Evolutionary conservation across 2,113 vertebrate genomes (phyloP), one percentile per base, ranked within the genome.

Genomic region (Vombatus ursinus): DNA sequence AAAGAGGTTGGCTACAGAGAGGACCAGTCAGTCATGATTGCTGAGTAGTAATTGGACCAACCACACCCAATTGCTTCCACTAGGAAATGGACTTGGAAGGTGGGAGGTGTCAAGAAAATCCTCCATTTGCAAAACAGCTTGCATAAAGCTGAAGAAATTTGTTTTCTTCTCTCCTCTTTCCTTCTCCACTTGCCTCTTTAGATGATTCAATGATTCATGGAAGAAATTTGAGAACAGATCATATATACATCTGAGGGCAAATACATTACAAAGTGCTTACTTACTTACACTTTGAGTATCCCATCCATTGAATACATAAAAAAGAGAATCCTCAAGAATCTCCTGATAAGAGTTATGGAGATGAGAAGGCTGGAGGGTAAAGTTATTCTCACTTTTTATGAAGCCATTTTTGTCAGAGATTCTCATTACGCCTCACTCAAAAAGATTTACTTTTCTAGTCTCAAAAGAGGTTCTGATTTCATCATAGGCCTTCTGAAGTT

Each of bases 1-100:
- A 96, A 10, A 93, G 97, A 96, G 89, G 54, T 95, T 93, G 8
- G 31, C 95, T 93, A 93, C 94, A 52, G 96, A 96, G 95, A 37
- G 50, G 84, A 94, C 96, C 97, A 94, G 89, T 94, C 7, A 6
- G 44, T 52, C 91, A 95, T 6, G 28, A 93, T 31, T 14, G 8
- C 94, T n/a, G 54, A 90, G 52, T 89, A 51, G 12, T 90, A 19
- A 19, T 31, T 77, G 95, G 94, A 97, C 96, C 91, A 92, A 95
- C 96, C 6, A 4, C 96, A 90, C 96, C 97, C 96, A 14, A 12
- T 91, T 0, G 14, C 95, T 22, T 12, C 95, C 96, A 93, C 96
- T 94, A 90, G 90, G 93, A 52, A 94, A 51, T 92, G 92, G 50
- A 93, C 94, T 68, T 0, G 0, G 91, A 93, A 94, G 90, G 92